Conservation (phyloP, 2,888 invertebrate species). For the Brachynemurus nebulosus region DNA sequence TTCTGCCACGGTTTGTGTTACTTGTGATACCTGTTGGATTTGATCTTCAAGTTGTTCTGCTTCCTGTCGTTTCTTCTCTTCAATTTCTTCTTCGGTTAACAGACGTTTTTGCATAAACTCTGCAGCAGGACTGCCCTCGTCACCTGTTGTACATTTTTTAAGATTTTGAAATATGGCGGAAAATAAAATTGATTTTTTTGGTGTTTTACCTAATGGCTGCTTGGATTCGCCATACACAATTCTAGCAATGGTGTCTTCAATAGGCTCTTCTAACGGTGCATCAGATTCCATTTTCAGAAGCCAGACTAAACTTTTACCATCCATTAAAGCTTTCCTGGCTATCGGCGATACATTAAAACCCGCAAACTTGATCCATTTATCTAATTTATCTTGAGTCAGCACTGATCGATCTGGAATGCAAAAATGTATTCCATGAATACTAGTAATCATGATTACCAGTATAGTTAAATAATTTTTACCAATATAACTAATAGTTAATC, state of each 20-base stretch:
- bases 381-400: conserved; percentile 1
- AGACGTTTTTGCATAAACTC: conserved; percentile 8
- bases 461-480: conserved; percentile 9
- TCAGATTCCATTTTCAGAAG: neutral
- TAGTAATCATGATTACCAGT: conserved; percentile 5
- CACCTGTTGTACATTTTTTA: neutral
- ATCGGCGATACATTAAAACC: neutral
- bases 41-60: neutral
- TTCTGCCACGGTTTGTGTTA: conserved; percentile 9
- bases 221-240: conserved; percentile 6
- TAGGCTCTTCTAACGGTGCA: conserved; percentile 1
- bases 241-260: conserved; percentile 7
- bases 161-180: too few relatives aligned
- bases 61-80: conserved; percentile 10
- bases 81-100: conserved; percentile 7
- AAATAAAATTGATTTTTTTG: too few relatives aligned
- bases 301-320: neutral
- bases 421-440: neutral
- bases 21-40: neutral
- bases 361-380: neutral
- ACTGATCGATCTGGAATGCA: neutral
- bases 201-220: conserved; percentile 14
- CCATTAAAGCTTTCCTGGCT: neutral
- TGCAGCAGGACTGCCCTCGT: conserved; percentile 17
- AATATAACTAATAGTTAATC: conserved; percentile 10